phyloP scores from a whole-genome alignment of 2,797 vertebrate species.

The Siniperca undulata region DNA sequence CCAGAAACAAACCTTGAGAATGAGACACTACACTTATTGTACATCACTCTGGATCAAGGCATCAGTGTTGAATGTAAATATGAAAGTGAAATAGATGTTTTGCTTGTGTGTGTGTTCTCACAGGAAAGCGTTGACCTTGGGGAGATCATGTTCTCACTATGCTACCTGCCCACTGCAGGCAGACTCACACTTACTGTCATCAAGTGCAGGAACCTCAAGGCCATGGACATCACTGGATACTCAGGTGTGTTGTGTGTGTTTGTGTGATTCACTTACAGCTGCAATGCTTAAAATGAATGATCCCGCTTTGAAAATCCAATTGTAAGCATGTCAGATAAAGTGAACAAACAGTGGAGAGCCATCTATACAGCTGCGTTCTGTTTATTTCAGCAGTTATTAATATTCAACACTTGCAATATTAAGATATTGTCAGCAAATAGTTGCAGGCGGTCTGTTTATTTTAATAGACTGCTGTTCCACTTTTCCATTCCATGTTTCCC shows the following conservation, averaged over 20 bases:
- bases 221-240: constrained; percentile 99
- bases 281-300: constrained; percentile 23
- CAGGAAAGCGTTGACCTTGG: constrained; percentile 98
- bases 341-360: constrained; percentile 22
- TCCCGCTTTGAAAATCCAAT: constrained; percentile 28
- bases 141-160: constrained; percentile 99
- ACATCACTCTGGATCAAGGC: constrained; percentile 16
- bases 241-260: constrained; percentile 86
- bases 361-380: constrained; percentile 25
- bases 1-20: constrained; percentile 7
- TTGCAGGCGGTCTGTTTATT: constrained; percentile 50
- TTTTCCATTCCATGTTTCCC: constrained; percentile 33
- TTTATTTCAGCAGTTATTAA: constrained; percentile 68
- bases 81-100: constrained; percentile 26
- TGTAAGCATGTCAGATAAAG: constrained; percentile 46
- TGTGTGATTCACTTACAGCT: constrained; percentile 29
- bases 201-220: constrained; percentile 99
- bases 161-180: constrained; percentile 98
- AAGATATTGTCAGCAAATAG: constrained; percentile 69
- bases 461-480: constrained; percentile 41
- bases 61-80: constrained; percentile 23
- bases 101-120: constrained; percentile 38
- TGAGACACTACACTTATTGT: not conserved
- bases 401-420: constrained; percentile 59
- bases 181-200: constrained; percentile 98